phyloP scores from a whole-genome alignment of 30 jellyfish, hydroid and myxozoan species.

The Aurelia aurita complex sp. Pacific region DNA sequence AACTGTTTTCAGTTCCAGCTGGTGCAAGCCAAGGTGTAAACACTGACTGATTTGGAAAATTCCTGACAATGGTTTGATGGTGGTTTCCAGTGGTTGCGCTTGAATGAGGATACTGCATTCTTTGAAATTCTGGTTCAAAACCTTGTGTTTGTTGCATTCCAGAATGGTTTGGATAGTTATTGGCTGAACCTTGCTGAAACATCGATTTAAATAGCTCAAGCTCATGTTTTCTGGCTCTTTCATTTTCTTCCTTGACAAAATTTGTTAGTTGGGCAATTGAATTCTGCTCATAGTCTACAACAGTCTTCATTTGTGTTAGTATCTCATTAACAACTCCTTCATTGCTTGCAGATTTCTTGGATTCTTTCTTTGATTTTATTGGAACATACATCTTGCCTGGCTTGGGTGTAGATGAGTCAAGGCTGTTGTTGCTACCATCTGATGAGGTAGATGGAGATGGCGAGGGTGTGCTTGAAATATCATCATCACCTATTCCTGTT shows the following conservation, averaged over 20 bases:
- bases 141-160: conserved; percentile 25
- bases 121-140: conserved; percentile 34
- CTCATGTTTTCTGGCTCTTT: conserved; percentile 44
- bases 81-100: conserved; percentile 16
- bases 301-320: conserved; percentile 37
- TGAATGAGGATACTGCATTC: conserved; percentile 46
- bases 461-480: conserved; percentile 8
- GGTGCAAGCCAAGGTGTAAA: conserved; percentile 38
- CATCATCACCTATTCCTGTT: conserved; percentile 14
- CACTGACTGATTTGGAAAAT: conserved; percentile 5
- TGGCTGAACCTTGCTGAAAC: conserved; percentile 28
- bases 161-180: conserved; percentile 27
- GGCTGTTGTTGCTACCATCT: conserved; percentile 26
- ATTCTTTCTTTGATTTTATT: conserved; percentile 17
- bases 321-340: conserved; percentile 42
- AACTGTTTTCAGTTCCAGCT: conserved; percentile 43
- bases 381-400: conserved; percentile 32
- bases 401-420: conserved; percentile 35
- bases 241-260: conserved; percentile 42
- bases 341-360: conserved; percentile 39
- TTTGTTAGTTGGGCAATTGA: conserved; percentile 35
- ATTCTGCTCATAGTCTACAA: conserved; percentile 25
- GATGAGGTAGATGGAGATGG: conserved; percentile 31
- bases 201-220: conserved; percentile 27
- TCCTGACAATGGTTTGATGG: conserved; percentile 32